Evolutionary conservation across 2,888 invertebrate genomes (phyloP).

Genomic region (Pammene fasciana): DNA sequence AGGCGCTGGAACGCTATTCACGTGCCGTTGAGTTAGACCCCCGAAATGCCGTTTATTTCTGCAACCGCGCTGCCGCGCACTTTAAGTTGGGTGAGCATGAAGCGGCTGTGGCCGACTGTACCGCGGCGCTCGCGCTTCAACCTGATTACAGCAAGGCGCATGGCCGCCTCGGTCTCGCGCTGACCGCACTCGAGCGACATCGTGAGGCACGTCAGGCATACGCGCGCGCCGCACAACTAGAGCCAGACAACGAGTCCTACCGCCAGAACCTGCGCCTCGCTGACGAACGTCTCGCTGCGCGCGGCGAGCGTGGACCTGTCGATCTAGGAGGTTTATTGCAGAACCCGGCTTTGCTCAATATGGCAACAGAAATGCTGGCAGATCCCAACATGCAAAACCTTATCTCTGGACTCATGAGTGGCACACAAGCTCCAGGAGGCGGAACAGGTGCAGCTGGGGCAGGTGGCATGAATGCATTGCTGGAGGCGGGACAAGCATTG

Average conservation of each 20-base stretch:
- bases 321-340: conserved; percentile 87
- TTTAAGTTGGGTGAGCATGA: conserved; percentile 94
- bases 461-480: conserved; percentile 69
- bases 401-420: conserved; percentile 84
- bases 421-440: conserved; percentile 50
- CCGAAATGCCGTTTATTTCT: conserved; percentile 96
- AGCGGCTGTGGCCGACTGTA: conserved; percentile 94
- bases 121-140: conserved; percentile 93
- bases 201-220: conserved; percentile 94
- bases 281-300: conserved; percentile 86
- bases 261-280: conserved; percentile 93
- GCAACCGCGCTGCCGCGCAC: conserved; percentile 98
- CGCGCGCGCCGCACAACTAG: conserved; percentile 93
- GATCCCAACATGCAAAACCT: conserved; percentile 93
- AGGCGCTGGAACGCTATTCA: conserved; percentile 93
- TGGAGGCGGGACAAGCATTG: conserved; percentile 89
- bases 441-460: conserved; percentile 48
- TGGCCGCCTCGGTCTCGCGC: conserved; percentile 94
- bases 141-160: conserved; percentile 97
- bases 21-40: conserved; percentile 95
- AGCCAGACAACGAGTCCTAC: conserved; percentile 96
- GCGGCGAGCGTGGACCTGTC: conserved; percentile 85
- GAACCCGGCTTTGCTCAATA: conserved; percentile 92
- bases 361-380: conserved; percentile 93
- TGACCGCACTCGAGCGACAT: conserved; percentile 91